Evolutionary conservation across 2,113 vertebrate genomes (phyloP).

Genomic region (Mobula hypostoma): DNA sequence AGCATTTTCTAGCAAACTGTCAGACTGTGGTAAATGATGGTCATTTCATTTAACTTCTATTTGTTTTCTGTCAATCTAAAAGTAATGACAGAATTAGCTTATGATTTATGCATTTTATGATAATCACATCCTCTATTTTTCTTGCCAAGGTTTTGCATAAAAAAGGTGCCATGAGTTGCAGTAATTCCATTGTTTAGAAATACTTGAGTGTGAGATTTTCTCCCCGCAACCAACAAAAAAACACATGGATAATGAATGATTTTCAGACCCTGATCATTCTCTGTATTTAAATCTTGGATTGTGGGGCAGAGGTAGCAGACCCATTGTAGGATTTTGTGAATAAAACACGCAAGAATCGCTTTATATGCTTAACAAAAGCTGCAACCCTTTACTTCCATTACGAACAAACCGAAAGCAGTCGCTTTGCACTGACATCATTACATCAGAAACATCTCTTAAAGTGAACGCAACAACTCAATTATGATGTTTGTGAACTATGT

Average conservation of each 20-base stretch:
- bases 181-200: background rate
- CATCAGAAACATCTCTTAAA: too few species aligned
- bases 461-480: too few species aligned
- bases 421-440: too few species aligned
- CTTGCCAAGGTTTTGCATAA: background rate
- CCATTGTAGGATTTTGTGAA: too few species aligned
- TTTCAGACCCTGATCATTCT: background rate
- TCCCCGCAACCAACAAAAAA: background rate
- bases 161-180: background rate
- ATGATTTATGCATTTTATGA: background rate
- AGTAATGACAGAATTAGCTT: background rate
- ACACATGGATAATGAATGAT: background rate
- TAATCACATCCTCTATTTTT: background rate
- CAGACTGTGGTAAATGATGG: background rate
- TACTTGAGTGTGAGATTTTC: background rate
- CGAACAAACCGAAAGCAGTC: too few species aligned
- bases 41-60: background rate
- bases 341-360: too few species aligned
- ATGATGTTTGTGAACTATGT: too few species aligned
- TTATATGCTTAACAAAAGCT: too few species aligned
- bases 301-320: background rate
- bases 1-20: background rate
- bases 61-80: background rate
- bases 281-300: background rate
- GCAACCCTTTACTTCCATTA: too few species aligned